phyloP scores from a whole-genome alignment of 2,113 vertebrate species.

The Corythornis vintsioides region DNA sequence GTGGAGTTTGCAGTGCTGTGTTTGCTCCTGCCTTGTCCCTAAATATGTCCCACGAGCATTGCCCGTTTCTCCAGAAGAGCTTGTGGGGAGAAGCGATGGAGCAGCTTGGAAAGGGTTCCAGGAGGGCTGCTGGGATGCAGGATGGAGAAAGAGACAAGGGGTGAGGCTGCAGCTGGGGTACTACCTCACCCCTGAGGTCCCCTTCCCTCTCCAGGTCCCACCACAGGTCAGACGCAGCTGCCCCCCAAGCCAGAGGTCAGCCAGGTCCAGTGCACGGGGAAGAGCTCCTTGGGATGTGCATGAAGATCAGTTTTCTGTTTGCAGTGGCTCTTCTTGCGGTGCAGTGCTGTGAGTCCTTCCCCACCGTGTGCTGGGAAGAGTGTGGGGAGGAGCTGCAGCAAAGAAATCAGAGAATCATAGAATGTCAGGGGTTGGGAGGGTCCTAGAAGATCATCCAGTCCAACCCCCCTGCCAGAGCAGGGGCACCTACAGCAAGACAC shows the following conservation, averaged over 20 bases:
- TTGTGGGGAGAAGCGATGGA: not conserved
- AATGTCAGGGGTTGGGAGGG: too few relatives aligned
- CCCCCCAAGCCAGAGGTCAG: not conserved
- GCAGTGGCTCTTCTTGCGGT: not conserved
- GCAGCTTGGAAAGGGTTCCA: not conserved
- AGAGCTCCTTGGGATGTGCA: not conserved
- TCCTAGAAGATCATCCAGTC: too few relatives aligned
- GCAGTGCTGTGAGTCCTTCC: not conserved
- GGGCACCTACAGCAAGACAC: too few relatives aligned
- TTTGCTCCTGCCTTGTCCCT: not conserved
- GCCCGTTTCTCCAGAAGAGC: not conserved
- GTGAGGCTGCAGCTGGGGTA: not conserved
- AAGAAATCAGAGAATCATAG: not conserved
- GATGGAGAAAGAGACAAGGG: not conserved
- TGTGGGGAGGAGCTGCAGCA: not conserved
- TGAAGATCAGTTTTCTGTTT: not conserved
- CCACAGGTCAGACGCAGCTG: not conserved
- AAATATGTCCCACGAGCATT: not conserved
- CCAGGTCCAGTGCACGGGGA: not conserved
- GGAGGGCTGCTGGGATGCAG: not conserved
- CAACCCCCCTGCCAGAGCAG: too few relatives aligned
- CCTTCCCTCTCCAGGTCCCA: not conserved
- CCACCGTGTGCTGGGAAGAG: not conserved
- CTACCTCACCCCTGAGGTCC: fast-evolving
- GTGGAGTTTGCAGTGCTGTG: not conserved